Conservation (phyloP, 2,797 vertebrate genomes). For the Melanotaenia pygmaea region DNA sequence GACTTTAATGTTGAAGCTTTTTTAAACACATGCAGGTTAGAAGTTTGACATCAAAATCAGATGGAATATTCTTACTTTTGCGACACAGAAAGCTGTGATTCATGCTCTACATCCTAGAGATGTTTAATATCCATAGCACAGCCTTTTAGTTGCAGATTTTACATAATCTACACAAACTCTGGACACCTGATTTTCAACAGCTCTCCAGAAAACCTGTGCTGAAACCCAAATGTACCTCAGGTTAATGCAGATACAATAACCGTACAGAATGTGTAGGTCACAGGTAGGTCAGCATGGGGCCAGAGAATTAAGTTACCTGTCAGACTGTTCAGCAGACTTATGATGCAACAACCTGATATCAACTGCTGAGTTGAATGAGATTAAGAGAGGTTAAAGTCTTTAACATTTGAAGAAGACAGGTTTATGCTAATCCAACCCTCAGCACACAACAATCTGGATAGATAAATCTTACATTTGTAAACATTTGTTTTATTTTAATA, state of each 20-base stretch:
- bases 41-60: not conserved
- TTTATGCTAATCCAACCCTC: not conserved
- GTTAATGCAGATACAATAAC: not conserved
- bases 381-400: not conserved
- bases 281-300: not conserved
- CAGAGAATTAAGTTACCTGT: not conserved
- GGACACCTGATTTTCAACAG: not conserved
- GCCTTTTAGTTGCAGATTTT: not conserved
- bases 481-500: not conserved
- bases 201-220: not conserved
- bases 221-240: not conserved
- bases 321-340: not conserved
- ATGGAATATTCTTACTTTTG: not conserved
- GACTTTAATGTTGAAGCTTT: too few species aligned
- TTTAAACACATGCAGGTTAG: not conserved
- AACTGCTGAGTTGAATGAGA: not conserved
- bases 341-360: not conserved
- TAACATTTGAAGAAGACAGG: not conserved
- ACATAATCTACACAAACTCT: not conserved
- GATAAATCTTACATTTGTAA: not conserved
- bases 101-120: slow-evolving; percentile 1
- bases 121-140: not conserved
- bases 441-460: not conserved
- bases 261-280: not conserved
- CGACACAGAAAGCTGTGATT: not conserved